Base-by-base conservation (phyloP, 30 jellyfish, hydroid and myxozoan species). In the Sanderia malayensis region DNA sequence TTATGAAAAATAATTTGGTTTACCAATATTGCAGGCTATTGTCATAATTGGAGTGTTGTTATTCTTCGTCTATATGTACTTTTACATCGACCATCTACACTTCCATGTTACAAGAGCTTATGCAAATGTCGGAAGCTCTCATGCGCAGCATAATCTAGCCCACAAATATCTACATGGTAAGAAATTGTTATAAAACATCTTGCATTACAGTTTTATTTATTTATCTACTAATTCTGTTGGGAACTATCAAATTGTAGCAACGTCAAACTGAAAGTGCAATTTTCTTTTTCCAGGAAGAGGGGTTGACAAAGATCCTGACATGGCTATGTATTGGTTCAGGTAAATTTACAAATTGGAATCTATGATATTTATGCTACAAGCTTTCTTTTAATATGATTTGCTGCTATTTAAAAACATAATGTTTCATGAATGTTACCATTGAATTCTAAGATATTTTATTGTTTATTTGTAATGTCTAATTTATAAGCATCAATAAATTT, bases 261-360 rank as follows among this genome's bases (percentile, higher is more conserved):
- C n/a, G n/a, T n/a, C n/a, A n/a, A n/a, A n/a, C n/a, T n/a, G n/a
- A n/a, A n/a, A n/a, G n/a, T n/a, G n/a, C n/a, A n/a, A n/a, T n/a
- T n/a, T n/a, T n/a, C n/a, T n/a, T 37, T 13, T 37, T 37, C 6
- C 52, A 77, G 87, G 97, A 21, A 88, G 69, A 23, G 87, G 84
- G 0, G 82, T 86, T 15, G 93, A 79, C 0, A 90, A 82, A 52
- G 95, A 90, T 70, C 91, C 71, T 22, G 95, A 90, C 31, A 75
- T 60, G 71, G 97, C 97, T 2, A 90, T 90, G 97, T 83, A 82
- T 33, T 90, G 97, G 97, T 90, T 90, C 66, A 76, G 95, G 95
- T 83, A 70, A 32, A 44, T 6, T 11, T 15, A n/a, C n/a, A n/a
- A n/a, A n/a, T n/a, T n/a, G n/a, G n/a, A n/a, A n/a, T n/a, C n/a